These are phyloP conservation scores for Schizopygopsis pylzovi DNA, from an alignment of 2,797 vertebrate genomes.

Conservation along the genomic window DNA sequence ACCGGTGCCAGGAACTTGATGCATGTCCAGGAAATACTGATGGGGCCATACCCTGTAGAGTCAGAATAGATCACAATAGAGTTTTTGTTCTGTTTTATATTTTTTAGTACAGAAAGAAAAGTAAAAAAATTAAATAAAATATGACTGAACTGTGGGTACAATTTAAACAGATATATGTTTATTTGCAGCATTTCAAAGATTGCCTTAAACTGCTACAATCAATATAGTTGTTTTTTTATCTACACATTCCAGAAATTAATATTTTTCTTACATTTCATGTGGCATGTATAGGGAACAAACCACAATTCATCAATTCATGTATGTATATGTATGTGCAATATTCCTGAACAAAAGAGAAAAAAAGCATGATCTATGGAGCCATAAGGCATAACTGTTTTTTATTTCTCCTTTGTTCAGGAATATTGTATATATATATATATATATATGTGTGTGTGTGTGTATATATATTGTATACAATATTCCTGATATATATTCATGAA, in stretches of 20 bases:
- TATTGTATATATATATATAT: no score
- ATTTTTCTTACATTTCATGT: neutral
- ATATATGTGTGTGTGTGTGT: no score
- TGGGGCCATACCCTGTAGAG: neutral
- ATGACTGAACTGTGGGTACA: no score
- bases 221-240: neutral
- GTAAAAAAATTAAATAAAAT: no score
- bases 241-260: neutral
- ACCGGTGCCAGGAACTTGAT: constrained; percentile 2
- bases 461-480: no score
- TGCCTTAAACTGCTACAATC: neutral
- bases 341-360: no score
- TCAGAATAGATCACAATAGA: neutral
- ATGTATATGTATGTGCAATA: no score
- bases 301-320: no score
- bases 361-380: no score
- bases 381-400: no score
- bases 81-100: neutral
- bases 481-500: no score
- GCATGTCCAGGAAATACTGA: neutral
- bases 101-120: neutral
- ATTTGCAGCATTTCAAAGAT: neutral
- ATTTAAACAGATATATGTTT: no score
- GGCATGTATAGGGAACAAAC: neutral
- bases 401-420: neutral